These are phyloP conservation scores for Cantharis lateralis DNA, from an alignment of 2,888 invertebrate genomes.

Conservation along the genomic window DNA sequence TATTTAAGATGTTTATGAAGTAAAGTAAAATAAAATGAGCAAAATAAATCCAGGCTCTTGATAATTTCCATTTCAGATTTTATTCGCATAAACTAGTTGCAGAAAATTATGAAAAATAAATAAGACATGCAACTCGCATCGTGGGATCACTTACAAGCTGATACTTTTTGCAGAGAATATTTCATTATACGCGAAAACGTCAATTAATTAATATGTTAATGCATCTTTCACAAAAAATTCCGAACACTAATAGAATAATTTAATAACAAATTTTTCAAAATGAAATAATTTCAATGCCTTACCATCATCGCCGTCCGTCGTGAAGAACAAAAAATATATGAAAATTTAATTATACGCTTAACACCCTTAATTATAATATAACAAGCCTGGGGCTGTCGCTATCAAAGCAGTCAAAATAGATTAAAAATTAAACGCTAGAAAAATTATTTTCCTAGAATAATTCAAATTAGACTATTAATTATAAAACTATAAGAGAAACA, in stretches of 20 bases:
- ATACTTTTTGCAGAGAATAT: conserved; percentile 35
- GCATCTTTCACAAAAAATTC: conserved; percentile 4
- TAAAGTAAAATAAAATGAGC: conserved; percentile 5
- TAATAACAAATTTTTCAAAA: conserved; percentile 5
- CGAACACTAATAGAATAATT: conserved; percentile 8
- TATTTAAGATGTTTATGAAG: conserved; percentile 9
- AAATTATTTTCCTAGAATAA: background rate
- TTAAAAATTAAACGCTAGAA: background rate
- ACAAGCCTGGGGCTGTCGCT: background rate
- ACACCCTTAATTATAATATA: background rate
- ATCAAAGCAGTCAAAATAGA: background rate
- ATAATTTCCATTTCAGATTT: conserved; percentile 41
- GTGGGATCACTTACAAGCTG: conserved; percentile 36
- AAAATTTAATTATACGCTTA: background rate
- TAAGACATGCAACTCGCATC: conserved; percentile 41
- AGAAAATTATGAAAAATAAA: conserved; percentile 43
- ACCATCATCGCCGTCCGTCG: no score
- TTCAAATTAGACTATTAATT: background rate
- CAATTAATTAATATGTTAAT: conserved; percentile 29
- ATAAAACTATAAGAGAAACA: background rate
- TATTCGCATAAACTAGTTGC: conserved; percentile 34
- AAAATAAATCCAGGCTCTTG: conserved; percentile 12
- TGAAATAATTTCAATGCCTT: background rate
- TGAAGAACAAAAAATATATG: background rate
- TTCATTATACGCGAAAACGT: conserved; percentile 23